Evolutionary conservation across 2,888 invertebrate species (phyloP).

Genomic region (Diaphora mendica): DNA sequence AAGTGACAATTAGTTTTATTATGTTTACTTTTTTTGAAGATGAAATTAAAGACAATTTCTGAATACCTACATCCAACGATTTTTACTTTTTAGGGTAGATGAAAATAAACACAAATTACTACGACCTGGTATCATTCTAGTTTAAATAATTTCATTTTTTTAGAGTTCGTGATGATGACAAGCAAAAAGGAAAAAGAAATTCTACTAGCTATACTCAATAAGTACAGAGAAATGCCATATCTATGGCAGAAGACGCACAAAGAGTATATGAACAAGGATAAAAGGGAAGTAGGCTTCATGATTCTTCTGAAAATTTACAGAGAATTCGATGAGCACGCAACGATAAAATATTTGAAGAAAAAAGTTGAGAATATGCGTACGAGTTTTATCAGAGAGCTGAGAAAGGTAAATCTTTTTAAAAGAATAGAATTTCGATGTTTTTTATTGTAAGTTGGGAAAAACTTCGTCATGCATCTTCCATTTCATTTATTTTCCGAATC

Average conservation of each 20-base stretch:
- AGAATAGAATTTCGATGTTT: background rate
- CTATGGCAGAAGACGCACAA: conserved; percentile 26
- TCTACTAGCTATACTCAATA: conserved; percentile 12
- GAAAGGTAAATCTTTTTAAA: conserved; percentile 7
- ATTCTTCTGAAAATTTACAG: conserved; percentile 24
- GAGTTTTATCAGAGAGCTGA: conserved; percentile 19
- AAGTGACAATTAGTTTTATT: too few relatives aligned
- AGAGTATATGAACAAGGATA: conserved; percentile 21
- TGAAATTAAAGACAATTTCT: too few relatives aligned
- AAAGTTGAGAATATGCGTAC: conserved; percentile 26
- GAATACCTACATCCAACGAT: too few relatives aligned
- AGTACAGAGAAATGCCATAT: conserved; percentile 33
- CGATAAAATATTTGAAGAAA: conserved; percentile 28
- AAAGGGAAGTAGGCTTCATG: conserved; percentile 14
- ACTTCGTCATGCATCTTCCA: too few relatives aligned
- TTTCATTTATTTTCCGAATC: too few relatives aligned
- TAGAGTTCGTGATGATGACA: background rate
- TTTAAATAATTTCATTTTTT: background rate
- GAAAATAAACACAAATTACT: too few relatives aligned
- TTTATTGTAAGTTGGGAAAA: background rate
- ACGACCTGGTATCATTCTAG: too few relatives aligned
- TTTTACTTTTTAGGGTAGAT: too few relatives aligned
- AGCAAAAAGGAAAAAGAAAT: conserved; percentile 23
- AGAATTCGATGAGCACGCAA: conserved; percentile 26
- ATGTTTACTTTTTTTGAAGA: too few relatives aligned